Base-by-base conservation (phyloP, 2,888 invertebrate species). In the Mantis religiosa region DNA sequence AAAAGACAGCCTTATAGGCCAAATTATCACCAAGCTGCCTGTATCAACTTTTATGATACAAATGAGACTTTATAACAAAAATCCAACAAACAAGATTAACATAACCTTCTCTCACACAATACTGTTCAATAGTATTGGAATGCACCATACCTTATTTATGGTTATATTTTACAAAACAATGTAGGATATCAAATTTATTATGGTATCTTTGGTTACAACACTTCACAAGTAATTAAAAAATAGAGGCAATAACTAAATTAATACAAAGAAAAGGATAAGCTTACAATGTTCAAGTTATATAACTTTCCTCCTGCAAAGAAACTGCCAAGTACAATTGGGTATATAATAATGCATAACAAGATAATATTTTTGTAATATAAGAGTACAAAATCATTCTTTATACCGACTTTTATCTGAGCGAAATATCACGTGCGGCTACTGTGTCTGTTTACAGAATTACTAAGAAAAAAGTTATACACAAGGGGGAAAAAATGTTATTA, bases 161-260 rank as follows among this genome's bases (percentile, higher is more conserved):
- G 9, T 41, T 71, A 20, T 71, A 71, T 71, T 85, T 47, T 85
- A 85, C 41, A 85, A 85, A 85, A 47, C 6, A 47, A 41, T n/a
- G 34, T 47, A 41, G 8, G 41, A 85, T 54, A 85, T 54, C 15
- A 47, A 47, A 54, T 41, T 85, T 85, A 20, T 41, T 85, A 47
- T 47, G 47, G 54, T 85, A 47, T 85, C 85, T 85, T 85, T 85
- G 85, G 47, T 85, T 54, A 85, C 85, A 85, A 85, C 34, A 41
- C 12, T 54, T 28, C 47, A 85, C 47, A 47, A 85, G 27, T 85
- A 47, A 85, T 47, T 41, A 84, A 47, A 85, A 15, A 47, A 85
- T 71, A 71, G 25, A 20, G 54, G 20, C 6, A 41, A 41, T 41
- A 12, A 3, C 20, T 71, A 20, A 71, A 71, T 71, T 7, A 71